Evolutionary conservation across 2,888 invertebrate species (phyloP), one percentile per base, ranked within the genome.

Genomic region (Gerris lacustris): DNA sequence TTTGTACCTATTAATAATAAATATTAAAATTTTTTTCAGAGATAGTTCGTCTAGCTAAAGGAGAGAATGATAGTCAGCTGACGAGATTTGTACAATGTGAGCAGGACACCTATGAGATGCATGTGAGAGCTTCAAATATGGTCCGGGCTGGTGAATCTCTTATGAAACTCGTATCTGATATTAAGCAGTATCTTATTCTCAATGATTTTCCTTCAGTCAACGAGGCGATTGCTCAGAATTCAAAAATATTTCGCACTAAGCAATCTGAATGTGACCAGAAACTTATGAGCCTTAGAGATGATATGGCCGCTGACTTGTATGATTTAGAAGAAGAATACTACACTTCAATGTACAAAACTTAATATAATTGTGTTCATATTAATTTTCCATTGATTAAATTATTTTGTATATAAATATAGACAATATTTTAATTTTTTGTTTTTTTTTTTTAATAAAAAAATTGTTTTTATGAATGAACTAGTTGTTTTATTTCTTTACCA

Each of bases 131-230:
- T 45, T 92, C 96, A 6, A 97, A 97, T 80, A 96, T 97, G 85
- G 96, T 96, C 0, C 84, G 97, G 77, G 97, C 98, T 72, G 96
- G 95, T 0, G 97, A 98, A 83, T 96, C 96, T 0, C 81, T 99
- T 44, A 94, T 96, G 91, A 97, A 97, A 81, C 83, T 99, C 45
- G 96, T 97, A 0, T 94, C 96, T 0, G 97, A 98, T 80, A 93
- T 99, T 74, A 98, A 98, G 79, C 97, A 99, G 79, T 99, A 97
- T 81, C 83, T 98, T 66, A 96, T 98, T 77, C 84, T 99, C 31
- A 98, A 98, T 80, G 98, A 99, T 82, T 99, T 99, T 79, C 96
- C 96, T 66, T 96, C 96, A 1, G 94, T 98, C 0, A 98, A 98
- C 80, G 96, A 97, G 79, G 94, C 96, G 0, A 97, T 98, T 74